A percentile compares a stretch with the other conserved stretches of the same genome.
phyloP scores from a whole-genome alignment of 2,888 invertebrate genomes.

The Marasmarcha lunaedactyla region DNA sequence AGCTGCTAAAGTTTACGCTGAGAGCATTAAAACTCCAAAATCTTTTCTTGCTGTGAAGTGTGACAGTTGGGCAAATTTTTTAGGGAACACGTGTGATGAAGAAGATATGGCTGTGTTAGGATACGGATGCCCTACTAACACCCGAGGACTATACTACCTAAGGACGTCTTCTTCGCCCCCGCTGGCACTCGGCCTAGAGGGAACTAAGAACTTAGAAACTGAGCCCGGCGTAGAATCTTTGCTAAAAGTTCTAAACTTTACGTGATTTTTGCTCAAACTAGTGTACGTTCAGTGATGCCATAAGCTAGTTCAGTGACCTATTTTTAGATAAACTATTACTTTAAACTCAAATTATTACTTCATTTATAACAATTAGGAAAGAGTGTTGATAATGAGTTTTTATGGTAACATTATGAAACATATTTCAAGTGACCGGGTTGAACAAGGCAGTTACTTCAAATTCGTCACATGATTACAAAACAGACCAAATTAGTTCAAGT shows the following conservation, averaged over 20 bases:
- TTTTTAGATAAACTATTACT: no score
- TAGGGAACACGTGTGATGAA: constrained; percentile 38
- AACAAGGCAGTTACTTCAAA: no score
- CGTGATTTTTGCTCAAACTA: constrained; percentile 17
- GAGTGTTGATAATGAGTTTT: no score
- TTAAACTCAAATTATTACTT: no score
- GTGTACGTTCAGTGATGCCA: not conserved
- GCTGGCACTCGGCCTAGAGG: constrained; percentile 52
- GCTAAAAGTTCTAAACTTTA: constrained; percentile 29
- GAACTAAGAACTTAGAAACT: constrained; percentile 29
- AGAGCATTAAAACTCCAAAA: constrained; percentile 48
- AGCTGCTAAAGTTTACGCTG: constrained; percentile 51
- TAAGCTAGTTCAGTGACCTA: not conserved
- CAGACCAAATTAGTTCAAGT: no score
- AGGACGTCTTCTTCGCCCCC: constrained; percentile 43
- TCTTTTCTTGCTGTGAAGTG: constrained; percentile 48
- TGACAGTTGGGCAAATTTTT: constrained; percentile 48
- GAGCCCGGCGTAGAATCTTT: constrained; percentile 22
- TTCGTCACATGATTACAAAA: no score
- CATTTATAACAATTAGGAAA: no score
- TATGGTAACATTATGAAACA: no score
- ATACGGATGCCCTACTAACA: constrained; percentile 48
- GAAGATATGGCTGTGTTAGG: constrained; percentile 46
- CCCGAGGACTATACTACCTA: constrained; percentile 55
- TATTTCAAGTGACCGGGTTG: no score